phyloP scores from a whole-genome alignment of 2,888 invertebrate genomes.

The Thecocarcelia acutangulata region DNA sequence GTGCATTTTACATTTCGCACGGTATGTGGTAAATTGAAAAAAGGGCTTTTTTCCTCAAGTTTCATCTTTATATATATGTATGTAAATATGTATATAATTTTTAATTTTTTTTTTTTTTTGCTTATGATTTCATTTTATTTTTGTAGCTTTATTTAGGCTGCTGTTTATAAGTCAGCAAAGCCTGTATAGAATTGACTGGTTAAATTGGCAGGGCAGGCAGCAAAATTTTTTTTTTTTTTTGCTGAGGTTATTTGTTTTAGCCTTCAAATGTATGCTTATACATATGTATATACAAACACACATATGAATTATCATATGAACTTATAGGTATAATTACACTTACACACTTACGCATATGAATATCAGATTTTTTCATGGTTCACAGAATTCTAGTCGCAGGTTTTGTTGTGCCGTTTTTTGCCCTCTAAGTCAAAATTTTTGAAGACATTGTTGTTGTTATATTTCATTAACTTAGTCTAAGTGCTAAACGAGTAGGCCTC shows the following conservation, averaged over 20 bases:
- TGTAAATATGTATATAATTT: neutral
- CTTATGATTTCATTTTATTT: constrained; percentile 10
- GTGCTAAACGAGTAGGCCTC: constrained; percentile 61
- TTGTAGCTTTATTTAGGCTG: constrained; percentile 66
- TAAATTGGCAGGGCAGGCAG: constrained; percentile 34
- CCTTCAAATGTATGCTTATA: constrained; percentile 29
- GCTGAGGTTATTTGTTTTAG: constrained; percentile 55
- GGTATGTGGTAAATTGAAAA: constrained; percentile 75
- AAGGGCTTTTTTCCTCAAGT: constrained; percentile 50
- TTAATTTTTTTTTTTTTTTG: constrained; percentile 30
- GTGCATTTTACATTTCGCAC: constrained; percentile 73
- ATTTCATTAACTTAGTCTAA: constrained; percentile 1
- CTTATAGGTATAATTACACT: neutral
- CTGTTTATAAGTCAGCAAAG: constrained; percentile 42
- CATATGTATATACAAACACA: neutral
- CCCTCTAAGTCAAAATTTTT: constrained; percentile 24
- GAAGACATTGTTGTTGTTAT: constrained; percentile 17
- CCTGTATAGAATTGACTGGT: constrained; percentile 25
- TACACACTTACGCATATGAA: neutral
- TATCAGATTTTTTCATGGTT: constrained; percentile 31
- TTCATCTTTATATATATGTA: constrained; percentile 33
- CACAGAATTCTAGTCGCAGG: constrained; percentile 42
- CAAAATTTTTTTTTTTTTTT: constrained; percentile 44
- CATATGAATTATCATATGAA: neutral
- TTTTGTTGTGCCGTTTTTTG: constrained; percentile 15